Evolutionary conservation across 1,140 invertebrate genomes (phyloP).

Genomic region (Hermatobates lingyangjiaoensis): DNA sequence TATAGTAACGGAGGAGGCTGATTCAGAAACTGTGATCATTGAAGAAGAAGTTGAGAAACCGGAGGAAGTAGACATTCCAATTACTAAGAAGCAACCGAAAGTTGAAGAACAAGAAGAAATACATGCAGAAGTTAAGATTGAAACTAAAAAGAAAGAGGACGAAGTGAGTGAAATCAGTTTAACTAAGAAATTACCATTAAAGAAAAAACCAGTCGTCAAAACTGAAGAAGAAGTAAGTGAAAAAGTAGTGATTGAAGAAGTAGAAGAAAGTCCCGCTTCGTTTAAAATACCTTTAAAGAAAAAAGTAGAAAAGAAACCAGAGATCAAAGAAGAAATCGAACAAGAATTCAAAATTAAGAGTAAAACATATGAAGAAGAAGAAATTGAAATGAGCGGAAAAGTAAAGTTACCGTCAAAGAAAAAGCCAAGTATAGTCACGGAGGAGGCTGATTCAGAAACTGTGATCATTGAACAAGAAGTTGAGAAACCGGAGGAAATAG

Average conservation of each 20-base stretch:
- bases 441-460: constrained; percentile 42
- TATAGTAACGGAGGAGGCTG: constrained; percentile 46
- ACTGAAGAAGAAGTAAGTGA: constrained; percentile 26
- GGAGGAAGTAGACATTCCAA: constrained; percentile 31
- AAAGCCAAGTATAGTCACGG: constrained; percentile 51
- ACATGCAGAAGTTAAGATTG: constrained; percentile 17
- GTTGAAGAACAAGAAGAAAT: constrained; percentile 8
- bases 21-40: constrained; percentile 35
- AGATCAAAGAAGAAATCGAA: constrained; percentile 45
- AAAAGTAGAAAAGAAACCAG: constrained; percentile 9
- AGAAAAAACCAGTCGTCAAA: constrained; percentile 43
- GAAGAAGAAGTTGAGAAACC: constrained; percentile 42
- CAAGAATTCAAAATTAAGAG: constrained; percentile 69
- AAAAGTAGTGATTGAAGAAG: constrained; percentile 23
- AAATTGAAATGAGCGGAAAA: constrained; percentile 64
- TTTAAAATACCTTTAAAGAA: constrained; percentile 6
- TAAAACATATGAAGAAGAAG: constrained; percentile 66
- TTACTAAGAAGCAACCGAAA: constrained; percentile 21
- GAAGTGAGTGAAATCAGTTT: too few relatives aligned
- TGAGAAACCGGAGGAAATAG: constrained; percentile 3
- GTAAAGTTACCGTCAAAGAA: constrained; percentile 53
- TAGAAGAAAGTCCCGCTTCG: constrained; percentile 18
- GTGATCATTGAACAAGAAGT: constrained; percentile 26
- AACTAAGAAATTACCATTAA: constrained; percentile 51
- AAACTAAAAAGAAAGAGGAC: constrained; percentile 16